phyloP scores from a whole-genome alignment of 1,140 invertebrate species.

The Caenorhabditis tropicalis region DNA sequence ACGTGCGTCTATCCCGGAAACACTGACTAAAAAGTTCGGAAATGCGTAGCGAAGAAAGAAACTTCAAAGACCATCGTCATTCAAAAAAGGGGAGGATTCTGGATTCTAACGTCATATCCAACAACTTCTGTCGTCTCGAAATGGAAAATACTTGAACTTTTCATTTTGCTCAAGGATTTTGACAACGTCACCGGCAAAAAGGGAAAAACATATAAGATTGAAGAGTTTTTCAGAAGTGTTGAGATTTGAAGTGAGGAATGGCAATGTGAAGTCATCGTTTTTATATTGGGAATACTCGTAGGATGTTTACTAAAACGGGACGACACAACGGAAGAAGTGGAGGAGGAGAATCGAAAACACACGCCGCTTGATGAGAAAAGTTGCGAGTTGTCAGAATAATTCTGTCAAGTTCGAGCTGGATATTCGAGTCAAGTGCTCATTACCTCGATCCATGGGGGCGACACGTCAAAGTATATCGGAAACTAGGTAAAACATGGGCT shows the following conservation, averaged over 20 bases:
- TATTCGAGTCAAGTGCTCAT: not conserved
- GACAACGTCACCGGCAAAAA: not conserved
- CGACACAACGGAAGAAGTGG: not conserved
- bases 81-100: not conserved
- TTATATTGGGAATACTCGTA: conserved; percentile 20
- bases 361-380: conserved; percentile 17
- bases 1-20: not conserved
- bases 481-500: conserved; percentile 28
- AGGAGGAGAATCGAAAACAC: not conserved
- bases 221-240: not conserved
- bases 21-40: not conserved
- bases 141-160: conserved; percentile 25
- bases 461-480: not conserved
- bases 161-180: not conserved
- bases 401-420: not conserved
- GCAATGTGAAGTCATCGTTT: not conserved
- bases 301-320: conserved; percentile 33
- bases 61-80: not conserved
- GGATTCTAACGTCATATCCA: not conserved
- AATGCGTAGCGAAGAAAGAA: not conserved
- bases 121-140: not conserved
- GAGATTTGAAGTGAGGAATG: conserved; percentile 26
- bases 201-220: not conserved
- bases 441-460: not conserved
- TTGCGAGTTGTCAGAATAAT: not conserved